A percentile compares a stretch with the other conserved stretches of the same genome.
These are phyloP conservation scores for Haplotaxodon microlepis DNA, from an alignment of 2,113 vertebrate species.

Conservation along the genomic window DNA sequence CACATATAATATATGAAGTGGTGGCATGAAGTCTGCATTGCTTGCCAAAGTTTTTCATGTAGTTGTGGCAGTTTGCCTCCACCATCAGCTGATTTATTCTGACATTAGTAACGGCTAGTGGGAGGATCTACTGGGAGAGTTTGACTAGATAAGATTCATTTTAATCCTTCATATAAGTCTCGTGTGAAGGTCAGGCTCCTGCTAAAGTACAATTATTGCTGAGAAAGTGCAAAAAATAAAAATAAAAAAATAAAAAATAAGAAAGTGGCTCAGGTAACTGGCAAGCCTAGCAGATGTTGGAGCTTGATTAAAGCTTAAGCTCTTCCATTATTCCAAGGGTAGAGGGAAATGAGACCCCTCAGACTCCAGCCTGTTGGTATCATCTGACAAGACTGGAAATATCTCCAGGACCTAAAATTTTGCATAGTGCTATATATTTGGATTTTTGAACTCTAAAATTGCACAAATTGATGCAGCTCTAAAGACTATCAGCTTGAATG, in stretches of 20 bases:
- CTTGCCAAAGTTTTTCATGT: not conserved
- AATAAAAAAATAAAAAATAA: not conserved
- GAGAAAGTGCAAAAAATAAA: not conserved
- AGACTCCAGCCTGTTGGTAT: not conserved
- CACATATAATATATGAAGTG: not conserved
- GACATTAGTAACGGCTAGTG: not conserved
- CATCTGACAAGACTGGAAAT: not conserved
- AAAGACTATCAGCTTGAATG: not conserved
- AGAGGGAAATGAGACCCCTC: not conserved
- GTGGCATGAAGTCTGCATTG: not conserved
- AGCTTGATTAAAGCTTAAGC: not conserved
- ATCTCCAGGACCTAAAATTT: not conserved
- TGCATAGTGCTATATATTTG: not conserved
- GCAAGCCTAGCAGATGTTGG: not conserved
- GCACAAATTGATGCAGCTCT: not conserved
- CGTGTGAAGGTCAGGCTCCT: not conserved
- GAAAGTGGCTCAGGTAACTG: not conserved
- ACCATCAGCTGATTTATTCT: not conserved
- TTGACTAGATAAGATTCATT: not conserved
- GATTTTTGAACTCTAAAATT: not conserved
- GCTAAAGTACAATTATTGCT: not conserved
- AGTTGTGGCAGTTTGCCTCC: not conserved
- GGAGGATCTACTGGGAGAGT: not conserved
- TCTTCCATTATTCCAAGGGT: not conserved
- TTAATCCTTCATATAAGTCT: not conserved